These are phyloP conservation scores for Drosophila tripunctata DNA, from an alignment of 2,888 invertebrate species.

Conservation along the genomic window DNA sequence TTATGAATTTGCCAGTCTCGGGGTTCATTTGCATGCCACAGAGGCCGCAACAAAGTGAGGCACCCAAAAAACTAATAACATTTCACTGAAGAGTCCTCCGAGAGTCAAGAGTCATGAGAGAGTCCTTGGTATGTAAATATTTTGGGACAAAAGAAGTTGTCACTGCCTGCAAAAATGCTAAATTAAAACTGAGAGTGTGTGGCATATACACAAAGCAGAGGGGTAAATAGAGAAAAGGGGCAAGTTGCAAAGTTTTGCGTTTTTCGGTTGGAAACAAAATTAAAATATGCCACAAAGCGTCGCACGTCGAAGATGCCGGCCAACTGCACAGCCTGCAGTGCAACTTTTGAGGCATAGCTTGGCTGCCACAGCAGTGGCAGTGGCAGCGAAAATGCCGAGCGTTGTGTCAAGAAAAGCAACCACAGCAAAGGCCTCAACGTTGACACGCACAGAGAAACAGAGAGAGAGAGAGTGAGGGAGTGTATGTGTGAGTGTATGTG, in stretches of 20 bases:
- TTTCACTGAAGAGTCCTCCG: constrained; percentile 26
- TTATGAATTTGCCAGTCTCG: constrained; percentile 62
- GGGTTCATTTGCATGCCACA: constrained; percentile 46
- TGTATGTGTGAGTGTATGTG: constrained; percentile 3
- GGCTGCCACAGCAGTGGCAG: constrained; percentile 4
- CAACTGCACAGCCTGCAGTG: constrained; percentile 36
- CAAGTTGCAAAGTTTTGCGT: constrained; percentile 59
- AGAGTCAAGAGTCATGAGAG: constrained; percentile 6
- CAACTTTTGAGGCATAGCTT: background rate
- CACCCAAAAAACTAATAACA: constrained; percentile 64
- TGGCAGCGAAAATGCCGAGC: constrained; percentile 32
- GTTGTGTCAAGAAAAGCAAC: constrained; percentile 69
- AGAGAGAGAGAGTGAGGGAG: background rate
- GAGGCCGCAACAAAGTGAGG: constrained; percentile 58
- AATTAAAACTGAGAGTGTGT: constrained; percentile 60
- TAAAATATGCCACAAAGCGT: constrained; percentile 78
- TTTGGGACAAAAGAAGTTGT: constrained; percentile 68
- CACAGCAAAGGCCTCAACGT: constrained; percentile 71
- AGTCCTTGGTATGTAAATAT: constrained; percentile 59
- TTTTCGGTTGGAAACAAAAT: constrained; percentile 71
- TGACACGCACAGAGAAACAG: constrained; percentile 46
- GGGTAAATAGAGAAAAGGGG: constrained; percentile 1
- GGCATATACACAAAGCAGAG: constrained; percentile 44
- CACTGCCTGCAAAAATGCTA: constrained; percentile 69
- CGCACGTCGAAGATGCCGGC: constrained; percentile 65